These are phyloP conservation scores for Lanius ludovicianus DNA, from an alignment of 2,113 vertebrate species.

Conservation along the genomic window DNA sequence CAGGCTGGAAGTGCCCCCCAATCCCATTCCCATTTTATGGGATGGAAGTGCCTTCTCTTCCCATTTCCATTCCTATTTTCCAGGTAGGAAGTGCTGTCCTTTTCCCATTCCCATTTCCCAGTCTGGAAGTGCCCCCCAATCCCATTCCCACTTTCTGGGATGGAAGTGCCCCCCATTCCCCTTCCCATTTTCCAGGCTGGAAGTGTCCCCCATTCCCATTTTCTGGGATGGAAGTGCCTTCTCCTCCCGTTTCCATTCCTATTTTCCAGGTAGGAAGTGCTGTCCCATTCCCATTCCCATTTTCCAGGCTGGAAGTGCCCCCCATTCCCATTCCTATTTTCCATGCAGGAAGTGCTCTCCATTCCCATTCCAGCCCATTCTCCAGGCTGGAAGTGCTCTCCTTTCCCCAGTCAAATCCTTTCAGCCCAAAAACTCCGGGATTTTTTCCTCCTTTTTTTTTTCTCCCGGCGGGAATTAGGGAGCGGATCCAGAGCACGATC, in stretches of 20 bases:
- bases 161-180: not conserved
- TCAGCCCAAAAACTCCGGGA: not conserved
- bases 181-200: not conserved
- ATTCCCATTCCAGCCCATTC: not conserved
- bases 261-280: too few species aligned
- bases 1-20: too few species aligned
- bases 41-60: too few species aligned
- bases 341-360: not conserved
- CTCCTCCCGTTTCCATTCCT: too few species aligned
- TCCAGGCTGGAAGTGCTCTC: not conserved
- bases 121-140: not conserved
- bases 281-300: too few species aligned
- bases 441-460: not conserved
- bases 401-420: not conserved
- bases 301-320: too few species aligned
- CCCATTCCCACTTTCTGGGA: not conserved
- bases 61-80: not conserved
- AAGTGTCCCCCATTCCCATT: not conserved
- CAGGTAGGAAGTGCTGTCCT: not conserved
- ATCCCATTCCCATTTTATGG: not conserved
- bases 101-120: not conserved
- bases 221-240: not conserved
- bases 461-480: fast-evolving
- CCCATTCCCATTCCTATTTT: not conserved
- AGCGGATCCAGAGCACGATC: fast-evolving